phyloP scores from a whole-genome alignment of 1,140 invertebrate genomes.

The Drosophila truncata region DNA sequence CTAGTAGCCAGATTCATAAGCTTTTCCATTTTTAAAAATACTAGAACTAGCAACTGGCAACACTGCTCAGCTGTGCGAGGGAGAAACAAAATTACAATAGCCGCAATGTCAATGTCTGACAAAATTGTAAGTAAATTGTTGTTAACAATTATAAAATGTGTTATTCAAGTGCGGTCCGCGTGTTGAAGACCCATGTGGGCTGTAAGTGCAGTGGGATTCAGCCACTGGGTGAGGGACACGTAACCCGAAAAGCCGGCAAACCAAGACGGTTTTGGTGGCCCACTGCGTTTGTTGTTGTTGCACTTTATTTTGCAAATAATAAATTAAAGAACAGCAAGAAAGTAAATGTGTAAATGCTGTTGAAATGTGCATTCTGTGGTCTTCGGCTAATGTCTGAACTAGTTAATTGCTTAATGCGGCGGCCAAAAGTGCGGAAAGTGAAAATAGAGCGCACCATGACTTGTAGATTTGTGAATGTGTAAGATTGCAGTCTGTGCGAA shows the following conservation, averaged over 20 bases:
- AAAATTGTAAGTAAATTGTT: constrained; percentile 77
- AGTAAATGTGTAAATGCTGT: not conserved
- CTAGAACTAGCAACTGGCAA: too few relatives aligned
- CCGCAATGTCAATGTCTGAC: constrained; percentile 62
- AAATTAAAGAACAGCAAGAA: constrained; percentile 3
- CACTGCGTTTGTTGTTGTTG: constrained; percentile 37
- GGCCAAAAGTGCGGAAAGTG: constrained; percentile 8
- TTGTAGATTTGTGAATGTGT: constrained; percentile 69
- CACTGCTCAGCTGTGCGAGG: constrained; percentile 36
- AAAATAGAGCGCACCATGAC: constrained; percentile 72
- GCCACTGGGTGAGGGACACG: not conserved
- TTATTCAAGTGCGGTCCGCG: not conserved
- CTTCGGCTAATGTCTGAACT: not conserved
- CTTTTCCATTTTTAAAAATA: too few relatives aligned
- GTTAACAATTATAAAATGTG: constrained; percentile 23
- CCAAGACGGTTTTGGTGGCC: constrained; percentile 1
- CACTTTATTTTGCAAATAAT: constrained; percentile 18
- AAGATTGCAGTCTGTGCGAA: constrained; percentile 29
- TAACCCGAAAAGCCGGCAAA: constrained; percentile 49
- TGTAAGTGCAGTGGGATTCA: not conserved
- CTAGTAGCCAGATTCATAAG: too few relatives aligned
- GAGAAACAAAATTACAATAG: constrained; percentile 54
- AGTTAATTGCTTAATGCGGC: not conserved
- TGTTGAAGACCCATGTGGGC: not conserved
- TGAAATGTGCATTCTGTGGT: not conserved